Evolutionary conservation across 2,113 vertebrate species (phyloP).

Genomic region (Hemiprocne comata): DNA sequence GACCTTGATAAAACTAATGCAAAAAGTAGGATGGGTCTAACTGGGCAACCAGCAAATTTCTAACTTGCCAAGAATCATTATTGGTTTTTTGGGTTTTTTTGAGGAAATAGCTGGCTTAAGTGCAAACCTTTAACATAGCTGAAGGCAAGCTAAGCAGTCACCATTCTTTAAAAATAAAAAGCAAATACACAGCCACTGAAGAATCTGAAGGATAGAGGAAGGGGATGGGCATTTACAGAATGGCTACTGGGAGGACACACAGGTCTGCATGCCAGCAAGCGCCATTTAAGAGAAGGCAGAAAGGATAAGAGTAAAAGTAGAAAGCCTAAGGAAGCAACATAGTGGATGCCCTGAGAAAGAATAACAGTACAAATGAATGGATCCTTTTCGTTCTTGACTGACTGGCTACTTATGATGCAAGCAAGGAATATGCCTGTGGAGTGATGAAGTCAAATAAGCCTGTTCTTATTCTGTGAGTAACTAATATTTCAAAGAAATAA

Average conservation of each 20-base stretch:
- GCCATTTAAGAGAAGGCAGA: neutral
- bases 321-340: neutral
- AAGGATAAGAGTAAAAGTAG: neutral
- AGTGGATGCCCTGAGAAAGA: neutral
- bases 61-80: neutral
- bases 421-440: neutral
- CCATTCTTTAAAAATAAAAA: neutral
- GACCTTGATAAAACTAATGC: neutral
- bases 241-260: neutral
- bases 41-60: neutral
- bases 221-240: neutral
- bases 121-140: neutral
- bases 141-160: neutral
- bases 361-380: neutral
- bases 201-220: neutral
- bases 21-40: neutral
- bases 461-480: neutral
- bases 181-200: neutral
- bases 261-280: neutral
- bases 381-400: neutral
- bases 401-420: neutral
- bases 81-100: neutral
- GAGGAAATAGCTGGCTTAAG: neutral
- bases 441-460: neutral
- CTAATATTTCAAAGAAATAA: neutral